Conservation (phyloP, 2,113 vertebrate genomes). For the Charadrius vociferus region DNA sequence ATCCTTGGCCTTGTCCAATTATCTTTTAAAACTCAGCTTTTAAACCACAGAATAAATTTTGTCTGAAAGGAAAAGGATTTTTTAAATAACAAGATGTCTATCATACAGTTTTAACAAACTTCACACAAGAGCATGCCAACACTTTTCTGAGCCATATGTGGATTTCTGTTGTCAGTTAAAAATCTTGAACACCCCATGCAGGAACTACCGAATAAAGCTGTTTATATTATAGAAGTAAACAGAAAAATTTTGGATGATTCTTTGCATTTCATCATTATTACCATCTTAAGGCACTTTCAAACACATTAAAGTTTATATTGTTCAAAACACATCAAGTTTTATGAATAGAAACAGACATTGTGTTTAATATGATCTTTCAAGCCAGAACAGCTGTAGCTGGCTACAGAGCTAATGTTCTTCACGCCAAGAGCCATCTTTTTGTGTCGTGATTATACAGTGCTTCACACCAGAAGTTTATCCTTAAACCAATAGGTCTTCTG, state of each 20-base stretch:
- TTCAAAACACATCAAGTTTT: neutral
- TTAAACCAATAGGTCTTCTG: neutral
- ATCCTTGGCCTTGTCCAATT: conserved; percentile 3
- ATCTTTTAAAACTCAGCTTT: conserved; percentile 16
- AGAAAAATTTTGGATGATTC: conserved; percentile 5
- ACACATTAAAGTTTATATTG: neutral
- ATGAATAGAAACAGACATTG: neutral
- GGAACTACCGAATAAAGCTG: conserved; percentile 44
- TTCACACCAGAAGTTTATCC: neutral
- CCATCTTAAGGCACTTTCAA: neutral
- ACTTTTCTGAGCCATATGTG: conserved; percentile 49
- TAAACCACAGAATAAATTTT: conserved; percentile 4
- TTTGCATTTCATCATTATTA: conserved; percentile 9
- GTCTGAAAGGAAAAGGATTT: conserved; percentile 8
- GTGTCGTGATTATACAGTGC: neutral
- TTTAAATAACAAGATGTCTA: conserved; percentile 42
- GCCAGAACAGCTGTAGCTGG: neutral
- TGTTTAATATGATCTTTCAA: neutral
- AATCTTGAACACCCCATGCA: neutral
- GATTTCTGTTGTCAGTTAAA: conserved; percentile 47
- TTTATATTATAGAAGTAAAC: conserved; percentile 29
- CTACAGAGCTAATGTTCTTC: neutral
- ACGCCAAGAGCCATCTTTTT: neutral
- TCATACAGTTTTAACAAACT: conserved; percentile 44
- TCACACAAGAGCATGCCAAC: conserved; percentile 33